These are phyloP conservation scores for Protophormia terraenovae DNA, from an alignment of 2,888 invertebrate genomes.

Conservation along the genomic window DNA sequence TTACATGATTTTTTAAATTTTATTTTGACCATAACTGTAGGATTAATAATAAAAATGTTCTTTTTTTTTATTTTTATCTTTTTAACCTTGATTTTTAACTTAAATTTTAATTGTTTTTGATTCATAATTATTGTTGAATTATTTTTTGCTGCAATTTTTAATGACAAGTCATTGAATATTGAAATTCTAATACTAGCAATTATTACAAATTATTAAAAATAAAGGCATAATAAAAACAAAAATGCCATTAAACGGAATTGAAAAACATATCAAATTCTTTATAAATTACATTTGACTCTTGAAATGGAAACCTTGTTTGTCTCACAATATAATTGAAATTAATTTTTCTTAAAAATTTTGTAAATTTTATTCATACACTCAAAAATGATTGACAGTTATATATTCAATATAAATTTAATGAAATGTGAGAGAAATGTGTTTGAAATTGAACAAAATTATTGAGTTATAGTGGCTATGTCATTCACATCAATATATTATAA, in stretches of 20 bases:
- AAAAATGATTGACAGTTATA: background rate
- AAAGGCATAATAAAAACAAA: background rate
- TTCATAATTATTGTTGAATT: background rate
- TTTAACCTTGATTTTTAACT: conserved; percentile 21
- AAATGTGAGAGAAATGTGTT: background rate
- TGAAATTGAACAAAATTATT: background rate
- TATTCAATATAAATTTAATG: background rate
- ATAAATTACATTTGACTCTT: conserved; percentile 55
- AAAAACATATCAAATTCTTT: conserved; percentile 61
- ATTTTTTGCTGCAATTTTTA: background rate
- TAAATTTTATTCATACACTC: background rate
- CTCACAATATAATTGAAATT: conserved; percentile 13
- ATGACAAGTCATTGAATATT: conserved; percentile 63
- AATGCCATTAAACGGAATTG: conserved; percentile 39
- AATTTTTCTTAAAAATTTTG: background rate
- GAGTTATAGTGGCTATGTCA: background rate
- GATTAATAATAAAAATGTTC: background rate
- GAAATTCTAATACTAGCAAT: conserved; percentile 45
- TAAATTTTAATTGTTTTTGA: conserved; percentile 42
- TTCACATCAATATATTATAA: no score
- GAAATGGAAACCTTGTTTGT: conserved; percentile 46
- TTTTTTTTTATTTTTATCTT: background rate
- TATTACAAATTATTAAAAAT: conserved; percentile 13
- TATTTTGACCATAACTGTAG: background rate
- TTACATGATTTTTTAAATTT: background rate